Conservation (phyloP, 2,888 invertebrate genomes). For the Clostera curtula region DNA sequence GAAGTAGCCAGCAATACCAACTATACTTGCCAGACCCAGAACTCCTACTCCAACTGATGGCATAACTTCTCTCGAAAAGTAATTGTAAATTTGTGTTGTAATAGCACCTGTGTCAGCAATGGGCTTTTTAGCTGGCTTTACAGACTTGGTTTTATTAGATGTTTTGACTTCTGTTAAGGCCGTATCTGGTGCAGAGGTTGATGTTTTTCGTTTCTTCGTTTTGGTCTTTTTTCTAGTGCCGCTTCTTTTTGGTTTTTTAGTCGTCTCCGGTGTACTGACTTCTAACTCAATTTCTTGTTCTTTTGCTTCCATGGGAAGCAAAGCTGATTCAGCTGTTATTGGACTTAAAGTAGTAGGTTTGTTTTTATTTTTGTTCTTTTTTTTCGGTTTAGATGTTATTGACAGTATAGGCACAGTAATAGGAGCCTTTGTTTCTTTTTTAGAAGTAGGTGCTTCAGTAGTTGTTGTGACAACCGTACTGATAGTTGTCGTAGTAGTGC, state of each 20-base stretch:
- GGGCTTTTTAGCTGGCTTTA: conserved; percentile 54
- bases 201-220: conserved; percentile 75
- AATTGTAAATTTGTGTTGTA: conserved; percentile 84
- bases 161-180: conserved; percentile 56
- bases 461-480: conserved; percentile 28
- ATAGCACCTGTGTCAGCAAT: conserved; percentile 71
- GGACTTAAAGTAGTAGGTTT: conserved; percentile 45
- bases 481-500: conserved; percentile 28
- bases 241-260: conserved; percentile 64
- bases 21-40: conserved; percentile 82
- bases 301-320: conserved; percentile 64
- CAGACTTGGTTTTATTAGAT: conserved; percentile 72
- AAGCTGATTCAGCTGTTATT: conserved; percentile 46
- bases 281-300: conserved; percentile 67
- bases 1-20: conserved; percentile 85
- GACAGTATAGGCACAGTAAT: conserved; percentile 27
- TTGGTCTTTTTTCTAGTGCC: conserved; percentile 71
- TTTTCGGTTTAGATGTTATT: conserved; percentile 53
- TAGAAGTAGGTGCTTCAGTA: conserved; percentile 38
- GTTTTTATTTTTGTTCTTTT: conserved; percentile 56
- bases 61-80: conserved; percentile 86
- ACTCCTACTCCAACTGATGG: conserved; percentile 86
- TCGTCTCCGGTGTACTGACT: conserved; percentile 60
- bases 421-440: conserved; percentile 41
- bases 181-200: conserved; percentile 49